Percentiles rank a stretch among this genome's conserved stretches.
Conservation (phyloP, 2,797 vertebrate genomes). For the Sebastes flavidus region DNA sequence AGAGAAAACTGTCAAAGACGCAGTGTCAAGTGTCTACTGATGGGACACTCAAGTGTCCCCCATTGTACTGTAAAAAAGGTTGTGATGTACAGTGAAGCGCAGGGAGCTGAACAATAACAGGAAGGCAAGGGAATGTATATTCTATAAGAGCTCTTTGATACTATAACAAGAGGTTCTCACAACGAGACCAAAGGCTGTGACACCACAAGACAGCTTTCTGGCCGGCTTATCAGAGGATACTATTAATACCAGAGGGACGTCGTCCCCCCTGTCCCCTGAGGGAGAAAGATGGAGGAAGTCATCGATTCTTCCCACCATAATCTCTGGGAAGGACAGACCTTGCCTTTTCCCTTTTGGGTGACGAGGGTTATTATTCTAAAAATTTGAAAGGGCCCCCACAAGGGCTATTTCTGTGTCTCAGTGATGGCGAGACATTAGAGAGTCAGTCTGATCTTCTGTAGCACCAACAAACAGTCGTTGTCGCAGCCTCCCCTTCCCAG, state of each 20-base stretch:
- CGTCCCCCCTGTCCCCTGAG: slow-evolving; percentile 63
- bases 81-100: slow-evolving; percentile 58
- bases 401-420: slow-evolving; percentile 68
- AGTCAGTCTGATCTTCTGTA: slow-evolving; percentile 3
- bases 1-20: slow-evolving; percentile 39
- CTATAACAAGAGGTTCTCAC: slow-evolving; percentile 60
- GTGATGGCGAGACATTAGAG: slow-evolving; percentile 5
- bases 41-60: slow-evolving; percentile 53
- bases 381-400: slow-evolving; percentile 50
- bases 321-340: slow-evolving; percentile 76
- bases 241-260: slow-evolving; percentile 76
- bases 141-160: slow-evolving; percentile 59
- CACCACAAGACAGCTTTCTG: slow-evolving; percentile 35
- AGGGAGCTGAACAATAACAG: slow-evolving; percentile 47
- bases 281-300: slow-evolving; percentile 75
- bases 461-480: slow-evolving; percentile 19
- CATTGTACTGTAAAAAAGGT: slow-evolving; percentile 47
- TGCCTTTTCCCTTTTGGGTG: slow-evolving; percentile 71
- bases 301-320: slow-evolving; percentile 81
- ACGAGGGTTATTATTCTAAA: slow-evolving; percentile 70
- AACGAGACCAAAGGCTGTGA: slow-evolving; percentile 39
- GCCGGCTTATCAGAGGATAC: slow-evolving; percentile 60
- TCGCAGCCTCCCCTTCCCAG: slow-evolving; percentile 23
- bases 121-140: slow-evolving; percentile 53
- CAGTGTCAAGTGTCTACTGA: slow-evolving; percentile 61